A percentile compares a stretch with the other conserved stretches of the same genome.
Evolutionary conservation across 2,797 vertebrate species (phyloP).

Genomic region (Oophaga sylvatica): DNA sequence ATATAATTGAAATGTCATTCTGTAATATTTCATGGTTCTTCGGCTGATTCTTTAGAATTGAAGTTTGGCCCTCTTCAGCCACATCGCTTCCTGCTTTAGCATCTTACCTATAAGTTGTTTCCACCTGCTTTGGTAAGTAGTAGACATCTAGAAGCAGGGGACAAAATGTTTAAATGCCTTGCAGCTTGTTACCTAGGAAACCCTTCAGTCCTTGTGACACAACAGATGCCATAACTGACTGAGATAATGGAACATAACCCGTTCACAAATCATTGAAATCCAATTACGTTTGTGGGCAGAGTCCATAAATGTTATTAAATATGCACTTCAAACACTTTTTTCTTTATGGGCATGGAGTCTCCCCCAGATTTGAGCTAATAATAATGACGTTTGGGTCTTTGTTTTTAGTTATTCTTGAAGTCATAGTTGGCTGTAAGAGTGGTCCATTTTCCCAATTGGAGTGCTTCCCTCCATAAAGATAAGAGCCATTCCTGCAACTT

Average conservation of each 20-base stretch:
- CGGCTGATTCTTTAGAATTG: background rate
- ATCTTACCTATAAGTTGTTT: background rate
- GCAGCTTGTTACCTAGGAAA: constrained; percentile 37
- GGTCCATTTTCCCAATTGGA: no score
- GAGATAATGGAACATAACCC: background rate
- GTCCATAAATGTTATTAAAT: background rate
- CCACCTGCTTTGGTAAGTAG: background rate
- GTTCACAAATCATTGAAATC: background rate
- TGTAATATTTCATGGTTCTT: background rate
- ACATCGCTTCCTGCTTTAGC: background rate
- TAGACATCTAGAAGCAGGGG: background rate
- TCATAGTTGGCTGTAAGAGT: no score
- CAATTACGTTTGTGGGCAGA: background rate
- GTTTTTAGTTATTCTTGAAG: no score
- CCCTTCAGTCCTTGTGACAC: background rate
- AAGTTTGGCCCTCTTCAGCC: background rate
- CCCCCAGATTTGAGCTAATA: no score
- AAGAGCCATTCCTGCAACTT: no score
- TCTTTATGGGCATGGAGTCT: no score
- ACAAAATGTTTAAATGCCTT: constrained; percentile 26
- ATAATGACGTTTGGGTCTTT: no score
- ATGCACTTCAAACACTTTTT: no score
- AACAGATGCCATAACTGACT: background rate
- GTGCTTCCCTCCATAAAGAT: no score
- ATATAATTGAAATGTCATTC: background rate